A percentile compares a stretch with the other conserved stretches of the same genome.
These are phyloP conservation scores for Nomada fabriciana DNA, from an alignment of 2,888 invertebrate species.

Conservation along the genomic window DNA sequence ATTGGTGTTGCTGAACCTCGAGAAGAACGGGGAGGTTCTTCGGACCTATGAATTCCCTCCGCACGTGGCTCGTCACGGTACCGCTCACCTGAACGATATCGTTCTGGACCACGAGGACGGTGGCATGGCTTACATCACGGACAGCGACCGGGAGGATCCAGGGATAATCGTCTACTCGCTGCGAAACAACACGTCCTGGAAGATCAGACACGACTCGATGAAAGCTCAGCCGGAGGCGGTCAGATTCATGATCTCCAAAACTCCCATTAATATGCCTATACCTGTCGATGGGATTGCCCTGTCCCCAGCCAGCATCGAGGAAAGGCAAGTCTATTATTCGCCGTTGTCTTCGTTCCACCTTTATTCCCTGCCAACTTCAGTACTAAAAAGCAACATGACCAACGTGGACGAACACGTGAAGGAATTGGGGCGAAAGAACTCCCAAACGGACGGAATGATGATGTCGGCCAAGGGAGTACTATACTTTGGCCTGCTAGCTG, in stretches of 20 bases:
- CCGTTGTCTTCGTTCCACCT: constrained; percentile 89
- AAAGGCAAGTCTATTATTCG: constrained; percentile 87
- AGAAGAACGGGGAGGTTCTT: constrained; percentile 85
- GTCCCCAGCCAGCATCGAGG: constrained; percentile 85
- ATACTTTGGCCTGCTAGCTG: constrained; percentile 89
- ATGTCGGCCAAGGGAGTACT: constrained; percentile 90
- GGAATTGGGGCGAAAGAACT: constrained; percentile 88
- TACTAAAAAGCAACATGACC: constrained; percentile 86
- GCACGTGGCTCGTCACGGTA: constrained; percentile 86
- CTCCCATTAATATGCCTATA: constrained; percentile 86
- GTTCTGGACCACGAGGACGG: constrained; percentile 90
- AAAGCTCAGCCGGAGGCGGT: constrained; percentile 86
- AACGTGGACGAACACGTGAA: constrained; percentile 84
- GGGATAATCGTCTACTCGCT: constrained; percentile 90
- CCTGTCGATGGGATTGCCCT: constrained; percentile 90
- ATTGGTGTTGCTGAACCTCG: constrained; percentile 89
- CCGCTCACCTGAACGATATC: constrained; percentile 89
- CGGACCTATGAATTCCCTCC: constrained; percentile 87
- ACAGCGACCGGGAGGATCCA: constrained; percentile 89
- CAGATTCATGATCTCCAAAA: constrained; percentile 87
- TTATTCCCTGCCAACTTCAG: constrained; percentile 88
- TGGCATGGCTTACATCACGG: constrained; percentile 90
- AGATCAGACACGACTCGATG: constrained; percentile 89
- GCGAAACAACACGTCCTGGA: constrained; percentile 89
- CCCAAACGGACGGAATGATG: constrained; percentile 91